These are phyloP conservation scores for Maniola hyperantus DNA, from an alignment of 2,888 invertebrate genomes.

Conservation along the genomic window DNA sequence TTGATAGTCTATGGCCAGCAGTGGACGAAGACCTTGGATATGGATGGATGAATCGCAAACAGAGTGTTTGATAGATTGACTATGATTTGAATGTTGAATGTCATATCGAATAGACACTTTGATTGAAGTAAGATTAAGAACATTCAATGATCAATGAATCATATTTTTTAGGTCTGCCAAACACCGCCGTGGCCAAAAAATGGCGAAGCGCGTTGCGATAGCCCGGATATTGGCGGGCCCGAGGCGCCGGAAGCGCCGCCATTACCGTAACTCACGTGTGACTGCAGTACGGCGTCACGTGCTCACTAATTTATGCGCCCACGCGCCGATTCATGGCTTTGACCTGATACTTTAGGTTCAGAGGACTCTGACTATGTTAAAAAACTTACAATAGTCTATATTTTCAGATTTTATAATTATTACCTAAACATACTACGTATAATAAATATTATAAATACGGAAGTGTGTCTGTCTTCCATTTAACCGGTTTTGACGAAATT, in stretches of 20 bases:
- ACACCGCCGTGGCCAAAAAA: constrained; percentile 26
- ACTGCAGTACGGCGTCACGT: constrained; percentile 14
- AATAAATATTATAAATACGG: no score
- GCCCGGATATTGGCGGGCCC: constrained; percentile 23
- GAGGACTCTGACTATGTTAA: not conserved
- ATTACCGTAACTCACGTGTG: constrained; percentile 21
- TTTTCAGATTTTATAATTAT: no score
- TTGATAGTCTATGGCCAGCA: no score
- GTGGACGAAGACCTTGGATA: no score
- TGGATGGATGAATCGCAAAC: no score
- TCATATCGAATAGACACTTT: no score
- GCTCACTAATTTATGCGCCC: constrained; percentile 17
- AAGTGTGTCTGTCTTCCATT: no score
- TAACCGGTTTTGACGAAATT: no score
- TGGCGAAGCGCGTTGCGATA: constrained; percentile 12
- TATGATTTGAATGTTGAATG: no score
- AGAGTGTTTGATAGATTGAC: no score
- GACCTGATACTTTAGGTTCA: not conserved
- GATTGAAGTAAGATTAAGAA: not conserved
- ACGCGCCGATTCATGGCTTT: constrained; percentile 14
- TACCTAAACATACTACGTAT: no score
- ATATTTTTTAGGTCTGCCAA: constrained; percentile 30
- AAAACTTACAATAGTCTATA: not conserved
- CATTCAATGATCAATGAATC: constrained; percentile 27
- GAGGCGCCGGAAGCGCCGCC: constrained; percentile 22